Percentiles rank a stretch among this genome's conserved stretches.
phyloP scores from a whole-genome alignment of 2,888 invertebrate species.

The Chalcosyrphus nemorum region DNA sequence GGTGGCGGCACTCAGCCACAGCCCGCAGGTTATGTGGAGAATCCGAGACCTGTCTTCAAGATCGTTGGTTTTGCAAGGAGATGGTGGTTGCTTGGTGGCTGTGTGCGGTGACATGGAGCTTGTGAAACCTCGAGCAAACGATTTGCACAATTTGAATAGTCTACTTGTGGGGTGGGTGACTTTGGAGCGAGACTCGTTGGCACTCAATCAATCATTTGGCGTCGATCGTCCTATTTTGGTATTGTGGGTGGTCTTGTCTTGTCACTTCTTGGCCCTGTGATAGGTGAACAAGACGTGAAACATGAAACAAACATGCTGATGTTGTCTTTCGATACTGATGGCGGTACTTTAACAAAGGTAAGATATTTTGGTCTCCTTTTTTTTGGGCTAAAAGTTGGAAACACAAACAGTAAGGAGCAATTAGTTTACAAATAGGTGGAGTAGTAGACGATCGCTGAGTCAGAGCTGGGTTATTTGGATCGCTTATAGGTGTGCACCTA shows the following conservation, averaged over 20 bases:
- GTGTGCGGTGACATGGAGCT: conserved; percentile 63
- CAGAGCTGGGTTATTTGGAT: too few relatives aligned
- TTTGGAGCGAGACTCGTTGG: conserved; percentile 11
- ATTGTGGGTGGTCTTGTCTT: conserved; percentile 47
- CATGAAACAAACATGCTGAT: neutral
- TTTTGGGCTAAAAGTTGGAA: too few relatives aligned
- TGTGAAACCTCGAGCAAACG: conserved; percentile 39
- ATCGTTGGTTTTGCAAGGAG: conserved; percentile 37
- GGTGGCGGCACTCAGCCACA: conserved; percentile 22
- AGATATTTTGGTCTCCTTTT: too few relatives aligned
- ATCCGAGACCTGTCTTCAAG: conserved; percentile 68
- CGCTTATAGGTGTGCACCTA: too few relatives aligned
- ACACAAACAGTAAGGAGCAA: too few relatives aligned
- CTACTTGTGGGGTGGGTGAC: too few relatives aligned
- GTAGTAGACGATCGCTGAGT: too few relatives aligned
- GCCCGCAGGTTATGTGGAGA: conserved; percentile 54
- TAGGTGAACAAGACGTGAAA: conserved; percentile 30
- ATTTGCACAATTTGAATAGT: conserved; percentile 54
- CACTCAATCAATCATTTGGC: conserved; percentile 48
- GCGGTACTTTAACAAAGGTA: neutral
- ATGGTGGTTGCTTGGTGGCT: conserved; percentile 45
- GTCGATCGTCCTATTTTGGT: conserved; percentile 15
- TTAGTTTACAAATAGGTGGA: too few relatives aligned
- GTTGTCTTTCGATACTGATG: neutral
- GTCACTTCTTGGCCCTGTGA: conserved; percentile 11